phyloP scores from a whole-genome alignment of 2,888 invertebrate genomes.

The Pharmacophagus antenor region DNA sequence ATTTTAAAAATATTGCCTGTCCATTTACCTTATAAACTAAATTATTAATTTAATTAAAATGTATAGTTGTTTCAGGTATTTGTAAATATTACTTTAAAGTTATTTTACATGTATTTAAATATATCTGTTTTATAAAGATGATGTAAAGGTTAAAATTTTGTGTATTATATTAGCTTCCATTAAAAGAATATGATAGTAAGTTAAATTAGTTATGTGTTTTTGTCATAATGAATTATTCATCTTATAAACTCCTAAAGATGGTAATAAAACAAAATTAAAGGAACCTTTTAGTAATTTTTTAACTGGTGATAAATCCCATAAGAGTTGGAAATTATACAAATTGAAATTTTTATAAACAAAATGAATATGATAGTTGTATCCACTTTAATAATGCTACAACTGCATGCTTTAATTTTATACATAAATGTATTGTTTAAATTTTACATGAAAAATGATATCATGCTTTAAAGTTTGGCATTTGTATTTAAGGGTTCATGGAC shows the following conservation, averaged over 20 bases:
- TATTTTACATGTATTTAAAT: conserved; percentile 74
- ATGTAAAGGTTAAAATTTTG: conserved; percentile 68
- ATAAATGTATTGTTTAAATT: conserved; percentile 7
- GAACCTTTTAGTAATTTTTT: conserved; percentile 23
- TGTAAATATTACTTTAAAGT: conserved; percentile 76
- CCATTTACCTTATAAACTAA: conserved; percentile 66
- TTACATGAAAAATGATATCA: conserved; percentile 6
- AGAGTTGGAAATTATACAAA: conserved; percentile 2
- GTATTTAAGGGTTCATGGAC: too few relatives aligned
- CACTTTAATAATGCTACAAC: conserved; percentile 7
- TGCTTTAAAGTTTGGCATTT: too few relatives aligned
- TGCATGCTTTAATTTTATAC: conserved; percentile 10
- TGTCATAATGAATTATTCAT: conserved; percentile 32
- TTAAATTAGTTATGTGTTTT: conserved; percentile 38
- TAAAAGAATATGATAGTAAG: conserved; percentile 55
- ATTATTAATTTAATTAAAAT: conserved; percentile 70
- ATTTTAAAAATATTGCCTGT: conserved; percentile 63
- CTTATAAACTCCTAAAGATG: conserved; percentile 33
- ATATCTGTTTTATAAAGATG: conserved; percentile 72
- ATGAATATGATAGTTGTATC: conserved; percentile 18
- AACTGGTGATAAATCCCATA: conserved; percentile 17
- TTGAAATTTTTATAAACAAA: background rate
- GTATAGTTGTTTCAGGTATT: conserved; percentile 68
- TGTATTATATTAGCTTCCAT: conserved; percentile 74
- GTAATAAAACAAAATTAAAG: conserved; percentile 35